A percentile compares a stretch with the other conserved stretches of the same genome.
Evolutionary conservation across 2,888 invertebrate species (phyloP).

Genomic region (Eupithecia abbreviata): DNA sequence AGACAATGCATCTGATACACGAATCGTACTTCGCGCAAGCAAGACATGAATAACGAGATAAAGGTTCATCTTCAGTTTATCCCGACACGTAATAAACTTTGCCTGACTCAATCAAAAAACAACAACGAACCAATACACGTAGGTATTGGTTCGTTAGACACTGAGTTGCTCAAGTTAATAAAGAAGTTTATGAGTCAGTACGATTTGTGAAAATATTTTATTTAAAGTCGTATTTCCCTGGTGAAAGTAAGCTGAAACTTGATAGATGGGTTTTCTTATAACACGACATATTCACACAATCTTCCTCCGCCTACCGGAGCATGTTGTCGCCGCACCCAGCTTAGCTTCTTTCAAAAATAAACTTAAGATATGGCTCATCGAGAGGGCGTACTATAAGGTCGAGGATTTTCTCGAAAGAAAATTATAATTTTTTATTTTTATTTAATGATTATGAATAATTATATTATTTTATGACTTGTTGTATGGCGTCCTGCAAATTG

Average conservation of each 20-base stretch:
- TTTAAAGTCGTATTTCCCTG: neutral
- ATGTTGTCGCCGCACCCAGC: too few relatives aligned
- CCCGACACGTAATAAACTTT: constrained; percentile 22
- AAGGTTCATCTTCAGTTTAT: constrained; percentile 14
- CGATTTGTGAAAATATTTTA: neutral
- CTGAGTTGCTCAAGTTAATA: constrained; percentile 6
- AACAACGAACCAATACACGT: neutral
- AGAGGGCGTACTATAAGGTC: too few relatives aligned
- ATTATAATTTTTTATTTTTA: too few relatives aligned
- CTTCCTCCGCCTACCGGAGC: too few relatives aligned
- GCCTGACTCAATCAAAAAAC: neutral
- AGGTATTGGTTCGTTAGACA: constrained; percentile 17
- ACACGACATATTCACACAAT: too few relatives aligned
- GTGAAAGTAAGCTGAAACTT: neutral
- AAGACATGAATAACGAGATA: neutral
- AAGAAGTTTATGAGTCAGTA: constrained; percentile 17
- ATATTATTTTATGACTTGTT: too few relatives aligned
- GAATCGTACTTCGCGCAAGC: neutral
- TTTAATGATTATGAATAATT: too few relatives aligned
- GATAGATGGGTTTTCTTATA: neutral
- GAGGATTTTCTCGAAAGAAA: too few relatives aligned
- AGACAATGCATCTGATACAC: too few relatives aligned
- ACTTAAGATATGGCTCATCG: too few relatives aligned
- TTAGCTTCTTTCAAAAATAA: too few relatives aligned
- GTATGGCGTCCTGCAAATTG: too few relatives aligned